Conservation (phyloP, 2,113 vertebrate genomes). For the Andinoacara biseriatus region DNA sequence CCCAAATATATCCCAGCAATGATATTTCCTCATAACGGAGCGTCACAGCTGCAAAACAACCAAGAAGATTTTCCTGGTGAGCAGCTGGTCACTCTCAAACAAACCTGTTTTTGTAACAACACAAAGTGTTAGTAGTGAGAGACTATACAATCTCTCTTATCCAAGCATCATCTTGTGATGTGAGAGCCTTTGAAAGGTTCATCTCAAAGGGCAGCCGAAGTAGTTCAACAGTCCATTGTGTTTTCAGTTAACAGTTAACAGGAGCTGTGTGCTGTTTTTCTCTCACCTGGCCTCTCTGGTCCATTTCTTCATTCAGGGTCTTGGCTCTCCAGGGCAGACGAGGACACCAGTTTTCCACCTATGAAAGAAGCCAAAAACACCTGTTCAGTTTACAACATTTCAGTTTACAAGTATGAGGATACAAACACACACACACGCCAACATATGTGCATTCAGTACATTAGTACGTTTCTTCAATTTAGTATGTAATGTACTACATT, state of each 20-base stretch:
- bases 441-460: neutral
- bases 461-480: neutral
- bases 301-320: conserved; percentile 86
- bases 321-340: conserved; percentile 94
- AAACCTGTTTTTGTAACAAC: conserved; percentile 1
- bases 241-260: neutral
- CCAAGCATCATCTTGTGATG: neutral
- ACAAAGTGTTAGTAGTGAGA: neutral
- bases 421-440: too few species aligned
- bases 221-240: neutral
- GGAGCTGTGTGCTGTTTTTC: neutral
- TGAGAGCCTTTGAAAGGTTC: conserved; percentile 1
- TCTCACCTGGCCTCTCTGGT: conserved; percentile 88
- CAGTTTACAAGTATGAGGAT: neutral
- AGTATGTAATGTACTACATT: too few species aligned
- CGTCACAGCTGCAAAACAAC: neutral
- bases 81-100: neutral
- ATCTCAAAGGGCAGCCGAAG: neutral
- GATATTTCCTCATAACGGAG: neutral
- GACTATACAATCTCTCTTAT: neutral
- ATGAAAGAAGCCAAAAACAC: neutral
- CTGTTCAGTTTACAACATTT: neutral
- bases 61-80: neutral
- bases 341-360: conserved; percentile 99
- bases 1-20: neutral